Percentiles rank a stretch among this genome's conserved stretches.
Evolutionary conservation across 2,113 vertebrate species (phyloP).

Genomic region (Catharus minimus): DNA sequence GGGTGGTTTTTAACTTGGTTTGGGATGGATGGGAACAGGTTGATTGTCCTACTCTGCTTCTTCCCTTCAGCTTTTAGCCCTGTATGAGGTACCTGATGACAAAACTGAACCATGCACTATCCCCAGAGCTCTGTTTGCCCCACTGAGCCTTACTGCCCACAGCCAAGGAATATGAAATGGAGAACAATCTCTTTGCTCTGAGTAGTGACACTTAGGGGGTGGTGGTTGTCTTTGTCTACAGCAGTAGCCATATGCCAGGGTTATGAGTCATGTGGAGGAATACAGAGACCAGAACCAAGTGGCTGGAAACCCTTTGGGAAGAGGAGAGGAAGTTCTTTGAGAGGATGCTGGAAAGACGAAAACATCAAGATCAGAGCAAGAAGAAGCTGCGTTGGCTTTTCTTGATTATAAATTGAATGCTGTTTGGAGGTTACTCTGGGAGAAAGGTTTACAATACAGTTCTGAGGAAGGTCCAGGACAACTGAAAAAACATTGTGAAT

Average conservation of each 20-base stretch:
- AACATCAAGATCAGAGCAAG: not conserved
- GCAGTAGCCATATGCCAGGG: not conserved
- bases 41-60: not conserved
- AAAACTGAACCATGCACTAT: accelerated
- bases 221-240: not conserved
- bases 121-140: not conserved
- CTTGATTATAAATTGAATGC: not conserved
- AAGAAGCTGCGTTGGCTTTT: not conserved
- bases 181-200: not conserved
- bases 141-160: not conserved
- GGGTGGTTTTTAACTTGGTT: accelerated
- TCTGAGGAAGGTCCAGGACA: not conserved
- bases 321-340: not conserved
- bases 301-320: not conserved
- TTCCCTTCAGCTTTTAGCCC: not conserved
- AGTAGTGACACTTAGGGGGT: not conserved
- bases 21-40: not conserved
- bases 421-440: not conserved
- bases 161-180: not conserved
- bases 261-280: not conserved
- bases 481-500: not conserved
- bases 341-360: not conserved
- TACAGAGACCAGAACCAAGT: not conserved
- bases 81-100: accelerated
- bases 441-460: not conserved